phyloP scores from a whole-genome alignment of 2,797 vertebrate genomes.

The Trachurus trachurus region DNA sequence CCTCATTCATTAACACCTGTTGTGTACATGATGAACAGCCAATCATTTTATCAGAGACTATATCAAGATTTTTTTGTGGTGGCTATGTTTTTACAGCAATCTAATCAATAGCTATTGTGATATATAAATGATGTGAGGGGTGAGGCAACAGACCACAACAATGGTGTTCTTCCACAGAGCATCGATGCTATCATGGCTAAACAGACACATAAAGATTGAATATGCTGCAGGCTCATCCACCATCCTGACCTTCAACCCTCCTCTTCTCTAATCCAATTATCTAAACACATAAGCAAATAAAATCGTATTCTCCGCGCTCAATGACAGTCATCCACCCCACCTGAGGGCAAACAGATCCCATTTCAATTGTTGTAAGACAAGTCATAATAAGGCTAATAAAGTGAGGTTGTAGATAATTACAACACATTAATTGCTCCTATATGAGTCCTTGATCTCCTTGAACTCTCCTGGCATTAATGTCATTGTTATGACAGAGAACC shows the following conservation, averaged over 20 bases:
- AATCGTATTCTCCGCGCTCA: neutral
- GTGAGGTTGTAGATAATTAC: slow-evolving; percentile 2
- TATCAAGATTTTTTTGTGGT: neutral
- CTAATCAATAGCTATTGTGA: neutral
- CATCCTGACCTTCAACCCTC: slow-evolving; percentile 1
- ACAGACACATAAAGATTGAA: slow-evolving; percentile 2
- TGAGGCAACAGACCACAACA: neutral
- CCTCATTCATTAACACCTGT: neutral
- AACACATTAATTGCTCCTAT: neutral
- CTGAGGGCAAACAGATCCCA: neutral
- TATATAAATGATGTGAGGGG: neutral
- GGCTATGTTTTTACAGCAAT: neutral
- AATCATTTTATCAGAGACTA: neutral
- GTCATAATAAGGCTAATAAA: neutral
- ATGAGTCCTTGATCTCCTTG: slow-evolving; percentile 18
- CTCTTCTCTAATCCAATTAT: neutral
- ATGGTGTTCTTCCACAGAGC: neutral
- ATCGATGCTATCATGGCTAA: accelerated
- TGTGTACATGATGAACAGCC: neutral
- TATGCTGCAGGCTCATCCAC: slow-evolving; percentile 1
- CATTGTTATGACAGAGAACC: slow-evolving; percentile 13
- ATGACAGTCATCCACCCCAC: neutral
- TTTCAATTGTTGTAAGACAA: slow-evolving; percentile 2
- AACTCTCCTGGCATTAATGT: slow-evolving; percentile 10
- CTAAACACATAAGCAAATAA: neutral